phyloP scores from a whole-genome alignment of 2,797 vertebrate genomes.

The Muscicapa striata region DNA sequence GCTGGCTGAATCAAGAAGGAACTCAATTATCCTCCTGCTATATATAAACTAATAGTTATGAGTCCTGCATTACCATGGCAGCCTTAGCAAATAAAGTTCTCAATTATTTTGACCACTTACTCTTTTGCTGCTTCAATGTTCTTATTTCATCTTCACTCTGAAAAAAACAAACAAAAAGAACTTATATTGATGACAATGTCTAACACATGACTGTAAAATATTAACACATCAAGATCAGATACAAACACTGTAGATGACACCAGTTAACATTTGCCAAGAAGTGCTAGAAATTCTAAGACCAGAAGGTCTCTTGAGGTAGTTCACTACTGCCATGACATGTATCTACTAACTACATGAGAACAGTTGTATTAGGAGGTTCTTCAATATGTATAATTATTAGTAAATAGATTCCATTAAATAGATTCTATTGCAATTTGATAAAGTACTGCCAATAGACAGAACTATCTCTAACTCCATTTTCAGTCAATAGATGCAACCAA shows the following conservation, averaged over 20 bases:
- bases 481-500: background rate
- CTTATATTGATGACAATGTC: background rate
- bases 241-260: background rate
- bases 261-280: background rate
- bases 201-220: background rate
- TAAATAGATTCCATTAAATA: background rate
- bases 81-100: background rate
- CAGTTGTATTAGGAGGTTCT: background rate
- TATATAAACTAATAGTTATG: background rate
- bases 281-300: background rate
- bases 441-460: background rate
- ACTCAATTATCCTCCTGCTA: background rate
- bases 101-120: constrained; percentile 77
- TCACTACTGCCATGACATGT: background rate
- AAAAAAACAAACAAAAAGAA: constrained; percentile 17
- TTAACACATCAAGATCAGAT: background rate
- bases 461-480: background rate
- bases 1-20: background rate
- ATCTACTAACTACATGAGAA: background rate
- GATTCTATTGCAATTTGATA: background rate
- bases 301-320: background rate
- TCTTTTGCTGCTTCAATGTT: constrained; percentile 83
- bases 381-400: background rate
- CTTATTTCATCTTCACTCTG: constrained; percentile 88
- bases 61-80: background rate